Base-by-base conservation (phyloP, 2,888 invertebrate species). In the Platycnemis pennipes region DNA sequence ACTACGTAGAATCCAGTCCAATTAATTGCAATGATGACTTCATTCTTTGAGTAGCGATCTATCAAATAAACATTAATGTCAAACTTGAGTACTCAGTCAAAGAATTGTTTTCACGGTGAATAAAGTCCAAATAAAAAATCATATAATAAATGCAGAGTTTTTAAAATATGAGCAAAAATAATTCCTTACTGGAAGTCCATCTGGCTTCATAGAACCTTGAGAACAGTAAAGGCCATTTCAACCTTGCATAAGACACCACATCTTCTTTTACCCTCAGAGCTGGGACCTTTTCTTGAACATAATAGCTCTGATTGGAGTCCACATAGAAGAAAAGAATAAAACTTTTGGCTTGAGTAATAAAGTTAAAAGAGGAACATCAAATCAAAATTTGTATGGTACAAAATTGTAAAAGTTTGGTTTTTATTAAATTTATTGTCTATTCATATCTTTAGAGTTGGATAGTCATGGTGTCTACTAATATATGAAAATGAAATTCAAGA, bases 161-260 rank as follows among this genome's bases (percentile, higher is more conserved):
- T 31, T 31, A 46, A 56, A 16, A 37, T 11, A 44, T 44, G 77
- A 85, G 13, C 31, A 77, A 1, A 89, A 26, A 53, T 31, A 63
- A 19, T 13, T 87, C n/a, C 77, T 95, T 95, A 95, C 98, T 98
- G 95, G 98, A 97, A 89, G 97, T 96, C 96, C 98, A 98, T n/a
- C 98, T 97, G 0, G 98, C 99, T 97, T 99, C 99, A 96, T 98
- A 99, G 96, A 99, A 99, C 96, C 99, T 97, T 0, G 99, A 99
- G 96, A 99, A 99, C 11, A 99, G 97, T 96, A 99, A 98, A 0
- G 99, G 99, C 99, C 99, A 99, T 95, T 99, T 98, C 95, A 98
- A 97, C 97, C 99, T 99, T 2, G 99, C 98, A 96, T 98, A 99
- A 95, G 98, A 98, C 0, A 99, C 99, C 94, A 99, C 98, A 96